These are phyloP conservation scores for Kuschelorhynchus macadamiae DNA, from an alignment of 2,888 invertebrate species.

Conservation along the genomic window DNA sequence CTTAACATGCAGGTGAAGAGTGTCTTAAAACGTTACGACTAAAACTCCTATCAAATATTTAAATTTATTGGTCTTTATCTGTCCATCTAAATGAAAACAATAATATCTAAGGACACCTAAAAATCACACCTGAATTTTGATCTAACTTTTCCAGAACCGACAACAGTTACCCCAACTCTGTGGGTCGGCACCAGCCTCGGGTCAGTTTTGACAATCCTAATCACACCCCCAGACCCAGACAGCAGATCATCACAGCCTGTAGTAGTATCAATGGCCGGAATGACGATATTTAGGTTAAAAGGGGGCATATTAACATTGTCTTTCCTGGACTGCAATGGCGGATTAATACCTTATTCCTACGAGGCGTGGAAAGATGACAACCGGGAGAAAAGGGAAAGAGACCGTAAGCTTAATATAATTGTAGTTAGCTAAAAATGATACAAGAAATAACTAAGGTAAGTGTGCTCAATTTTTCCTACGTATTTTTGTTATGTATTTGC, in stretches of 20 bases:
- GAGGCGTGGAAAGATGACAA: slow-evolving; percentile 95
- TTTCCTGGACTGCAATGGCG: slow-evolving; percentile 96
- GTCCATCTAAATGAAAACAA: too few relatives aligned
- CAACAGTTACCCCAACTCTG: slow-evolving; percentile 87
- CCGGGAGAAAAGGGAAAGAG: slow-evolving; percentile 71
- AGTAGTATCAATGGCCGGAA: slow-evolving; percentile 93
- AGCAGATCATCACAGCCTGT: slow-evolving; percentile 88
- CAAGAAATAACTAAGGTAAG: too few relatives aligned
- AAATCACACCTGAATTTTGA: too few relatives aligned
- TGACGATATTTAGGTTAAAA: slow-evolving; percentile 96
- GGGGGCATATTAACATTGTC: slow-evolving; percentile 95
- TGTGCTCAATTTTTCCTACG: too few relatives aligned
- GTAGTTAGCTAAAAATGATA: too few relatives aligned
- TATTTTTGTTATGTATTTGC: too few relatives aligned
- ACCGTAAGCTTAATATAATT: slow-evolving; percentile 60
- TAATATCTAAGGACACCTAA: too few relatives aligned
- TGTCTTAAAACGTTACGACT: too few relatives aligned
- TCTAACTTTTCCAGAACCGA: slow-evolving; percentile 84
- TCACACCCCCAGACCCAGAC: slow-evolving; percentile 87
- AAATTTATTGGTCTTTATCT: too few relatives aligned
- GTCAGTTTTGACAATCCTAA: slow-evolving; percentile 93
- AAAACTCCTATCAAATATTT: too few relatives aligned
- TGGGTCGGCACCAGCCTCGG: slow-evolving; percentile 99
- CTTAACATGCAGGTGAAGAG: too few relatives aligned
- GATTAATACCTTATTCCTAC: slow-evolving; percentile 89